Evolutionary conservation across 2,113 vertebrate genomes (phyloP).

Genomic region (Upupa epops): DNA sequence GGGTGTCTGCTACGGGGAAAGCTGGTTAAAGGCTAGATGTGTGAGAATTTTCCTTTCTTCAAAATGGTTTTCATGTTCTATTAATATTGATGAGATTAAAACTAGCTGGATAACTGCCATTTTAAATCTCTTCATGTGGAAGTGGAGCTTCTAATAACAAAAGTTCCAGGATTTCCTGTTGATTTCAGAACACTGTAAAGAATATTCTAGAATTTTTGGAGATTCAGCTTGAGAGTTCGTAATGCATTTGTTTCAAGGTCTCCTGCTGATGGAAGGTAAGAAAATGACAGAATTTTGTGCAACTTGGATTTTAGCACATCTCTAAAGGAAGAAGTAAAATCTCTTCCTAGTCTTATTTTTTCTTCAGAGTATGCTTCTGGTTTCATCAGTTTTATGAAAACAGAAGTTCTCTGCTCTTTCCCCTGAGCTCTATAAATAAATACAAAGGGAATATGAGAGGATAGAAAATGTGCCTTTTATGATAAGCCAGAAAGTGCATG

Average conservation of each 20-base stretch:
- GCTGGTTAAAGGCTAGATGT: background rate
- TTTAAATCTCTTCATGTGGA: background rate
- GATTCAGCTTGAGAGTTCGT: background rate
- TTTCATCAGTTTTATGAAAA: background rate
- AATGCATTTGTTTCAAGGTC: background rate
- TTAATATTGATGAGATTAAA: background rate
- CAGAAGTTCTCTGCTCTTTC: background rate
- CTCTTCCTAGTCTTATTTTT: background rate
- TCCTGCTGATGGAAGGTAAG: background rate
- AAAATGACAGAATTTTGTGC: background rate
- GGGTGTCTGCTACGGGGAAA: background rate
- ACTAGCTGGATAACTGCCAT: background rate
- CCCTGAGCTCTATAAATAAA: background rate
- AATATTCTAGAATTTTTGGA: background rate
- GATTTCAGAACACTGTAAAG: background rate
- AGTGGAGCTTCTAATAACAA: background rate
- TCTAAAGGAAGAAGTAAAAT: background rate
- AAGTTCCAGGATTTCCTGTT: background rate
- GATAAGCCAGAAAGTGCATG: background rate
- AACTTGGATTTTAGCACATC: background rate
- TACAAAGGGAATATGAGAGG: background rate
- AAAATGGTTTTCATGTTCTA: background rate
- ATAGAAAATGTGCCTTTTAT: background rate
- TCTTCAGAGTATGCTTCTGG: background rate
- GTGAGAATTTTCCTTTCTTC: background rate